These are phyloP conservation scores for Pogona vitticeps DNA, from an alignment of 2,113 vertebrate species.

Conservation along the genomic window DNA sequence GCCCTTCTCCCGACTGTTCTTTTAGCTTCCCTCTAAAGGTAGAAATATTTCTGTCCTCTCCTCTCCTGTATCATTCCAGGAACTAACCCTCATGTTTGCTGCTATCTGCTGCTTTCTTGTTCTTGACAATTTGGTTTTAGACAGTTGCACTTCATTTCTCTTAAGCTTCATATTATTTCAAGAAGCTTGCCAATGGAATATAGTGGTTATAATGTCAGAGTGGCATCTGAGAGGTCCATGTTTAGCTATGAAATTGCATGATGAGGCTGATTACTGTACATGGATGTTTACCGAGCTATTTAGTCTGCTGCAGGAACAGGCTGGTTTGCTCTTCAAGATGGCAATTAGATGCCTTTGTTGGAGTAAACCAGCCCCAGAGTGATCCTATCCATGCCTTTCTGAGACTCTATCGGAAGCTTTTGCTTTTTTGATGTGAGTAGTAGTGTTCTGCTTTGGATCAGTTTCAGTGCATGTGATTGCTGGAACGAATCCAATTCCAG, in stretches of 20 bases:
- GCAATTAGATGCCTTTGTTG: too few species aligned
- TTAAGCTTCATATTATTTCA: neutral
- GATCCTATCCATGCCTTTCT: too few species aligned
- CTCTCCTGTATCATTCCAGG: neutral
- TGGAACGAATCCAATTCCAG: too few species aligned
- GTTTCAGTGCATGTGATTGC: too few species aligned
- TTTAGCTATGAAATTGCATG: neutral
- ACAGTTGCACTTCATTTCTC: neutral
- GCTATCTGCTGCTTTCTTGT: neutral
- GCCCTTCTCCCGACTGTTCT: neutral
- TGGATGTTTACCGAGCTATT: too few species aligned
- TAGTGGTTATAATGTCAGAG: neutral
- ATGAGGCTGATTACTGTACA: too few species aligned
- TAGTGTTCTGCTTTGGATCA: too few species aligned
- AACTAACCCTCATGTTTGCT: neutral
- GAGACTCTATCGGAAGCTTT: too few species aligned
- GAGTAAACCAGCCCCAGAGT: too few species aligned
- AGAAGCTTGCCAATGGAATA: neutral
- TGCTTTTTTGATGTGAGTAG: too few species aligned
- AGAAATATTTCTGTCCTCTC: neutral
- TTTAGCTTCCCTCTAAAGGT: neutral
- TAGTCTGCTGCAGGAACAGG: too few species aligned
- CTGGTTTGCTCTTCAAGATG: too few species aligned
- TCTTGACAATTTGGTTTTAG: neutral
- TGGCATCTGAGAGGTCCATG: neutral